Base-by-base conservation (phyloP, 1,140 invertebrate genomes). In the Tachypleus tridentatus region DNA sequence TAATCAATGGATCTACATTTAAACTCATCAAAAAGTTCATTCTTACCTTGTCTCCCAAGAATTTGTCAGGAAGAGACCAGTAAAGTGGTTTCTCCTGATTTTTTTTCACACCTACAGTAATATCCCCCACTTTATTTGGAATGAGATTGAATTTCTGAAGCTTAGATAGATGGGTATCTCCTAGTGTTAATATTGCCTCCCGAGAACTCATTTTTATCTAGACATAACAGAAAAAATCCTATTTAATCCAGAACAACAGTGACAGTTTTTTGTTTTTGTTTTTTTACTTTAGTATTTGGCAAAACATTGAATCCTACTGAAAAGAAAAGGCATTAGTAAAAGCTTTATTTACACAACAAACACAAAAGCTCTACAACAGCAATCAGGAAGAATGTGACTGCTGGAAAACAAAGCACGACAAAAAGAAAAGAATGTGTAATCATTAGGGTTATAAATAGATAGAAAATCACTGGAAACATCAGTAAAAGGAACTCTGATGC, bases 1-100 rank as follows among this genome's bases (percentile, higher is more conserved):
- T 29, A 29, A 29, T 29, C 29, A 29, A 29, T 29, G 29, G 2
- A 29, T 54, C n/a, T n/a, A 54, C n/a, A 54, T 2, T 9, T 54
- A n/a, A 9, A 54, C 8, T 9, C n/a, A n/a, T n/a, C 8, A 54
- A 54, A 54, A 9, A 54, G 53, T 8, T 60, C 49, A 53, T 51
- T 47, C 67, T 68, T 75, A 87, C 86, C 80, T 85, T 86, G 79
- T 98, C 95, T 3, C 91, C 92, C 3, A 88, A 80, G 76, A 97
- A 93, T 57, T 85, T 80, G 3, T 83, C 78, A 0, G 93, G 90
- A 4, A 97, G 77, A 69, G 85, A 83, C 84, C 92, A 93, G 76
- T 95, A 96, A 3, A 95, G 77, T 0, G 92, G 91, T 67, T 85
- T 84, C 65, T 86, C 83, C 69, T 86, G 84, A 29, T 82, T 79